Evolutionary conservation across 2,888 invertebrate genomes (phyloP), one percentile per base, ranked within the genome.

Genomic region (Hypselothyrea guttata): DNA sequence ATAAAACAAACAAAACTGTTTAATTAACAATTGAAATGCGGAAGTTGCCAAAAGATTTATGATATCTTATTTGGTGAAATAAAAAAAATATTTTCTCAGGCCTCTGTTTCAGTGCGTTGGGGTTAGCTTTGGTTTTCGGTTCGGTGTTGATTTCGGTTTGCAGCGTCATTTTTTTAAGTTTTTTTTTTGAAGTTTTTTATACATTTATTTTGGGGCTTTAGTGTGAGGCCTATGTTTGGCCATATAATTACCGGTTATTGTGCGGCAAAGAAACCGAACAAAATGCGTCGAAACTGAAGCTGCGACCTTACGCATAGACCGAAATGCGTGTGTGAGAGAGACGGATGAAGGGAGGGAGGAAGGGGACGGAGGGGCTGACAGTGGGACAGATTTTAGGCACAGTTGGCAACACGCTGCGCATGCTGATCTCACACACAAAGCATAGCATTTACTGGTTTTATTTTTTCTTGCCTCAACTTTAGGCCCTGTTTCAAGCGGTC

Each of bases 241-340:
- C 71, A 71, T 38, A 73, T 62, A 68, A 65, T 63, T 63, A 60
- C 75, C 69, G 66, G 71, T 65, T 76, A 62, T 76, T 75, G 72
- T 78, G 63, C 37, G 73, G 22, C 22, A 22, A 22, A 22, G 22
- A 22, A 22, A 22, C 63, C 45, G 57, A 47, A 60, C n/a, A 69
- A 79, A 79, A 78, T 79, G 63, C 76, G 75, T 38, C 71, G 75
- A 72, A 64, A 75, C 61, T 48, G 53, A 68, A 61, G 71, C 71
- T 74, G 73, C 75, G 75, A 83, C 81, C 81, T 79, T 81, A 81
- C 81, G 83, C 81, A 81, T 22, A 22, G 22, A n/a, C 22, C 66
- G 64, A 75, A 67, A 79, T 81, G 83, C 83, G 76, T 74, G 66
- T 64, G 71, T n/a, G n/a, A 75, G 71, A 67, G 59, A 70, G 66